Percentiles rank a stretch among this genome's conserved stretches.
Conservation (phyloP, 1,140 invertebrate genomes). For the Calephelis nemesis region DNA sequence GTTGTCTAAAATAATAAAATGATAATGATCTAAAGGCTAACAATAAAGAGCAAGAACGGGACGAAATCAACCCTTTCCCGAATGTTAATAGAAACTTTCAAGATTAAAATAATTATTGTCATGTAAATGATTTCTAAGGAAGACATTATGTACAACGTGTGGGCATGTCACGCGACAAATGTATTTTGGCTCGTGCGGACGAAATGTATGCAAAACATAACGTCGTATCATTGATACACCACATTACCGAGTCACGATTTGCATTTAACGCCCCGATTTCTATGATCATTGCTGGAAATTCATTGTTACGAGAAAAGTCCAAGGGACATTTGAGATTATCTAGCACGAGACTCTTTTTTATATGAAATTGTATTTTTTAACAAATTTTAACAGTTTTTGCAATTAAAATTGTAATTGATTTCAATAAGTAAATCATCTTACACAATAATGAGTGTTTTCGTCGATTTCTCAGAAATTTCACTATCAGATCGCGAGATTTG, state of each 20-base stretch:
- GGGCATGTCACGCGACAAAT: constrained; percentile 34
- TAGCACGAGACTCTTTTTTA: constrained; percentile 9
- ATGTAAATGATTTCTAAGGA: constrained; percentile 36
- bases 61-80: not conserved
- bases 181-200: constrained; percentile 36
- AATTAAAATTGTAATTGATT: no score
- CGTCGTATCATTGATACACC: constrained; percentile 19
- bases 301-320: constrained; percentile 19
- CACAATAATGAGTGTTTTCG: no score
- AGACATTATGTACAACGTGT: constrained; percentile 32
- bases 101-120: constrained; percentile 18
- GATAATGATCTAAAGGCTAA: no score
- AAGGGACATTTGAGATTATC: constrained; percentile 20
- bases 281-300: constrained; percentile 21
- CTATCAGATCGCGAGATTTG: no score
- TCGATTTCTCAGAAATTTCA: no score
- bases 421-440: no score
- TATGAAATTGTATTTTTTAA: no score
- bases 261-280: constrained; percentile 31
- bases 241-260: constrained; percentile 29
- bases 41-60: not conserved
- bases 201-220: constrained; percentile 42
- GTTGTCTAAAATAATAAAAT: no score
- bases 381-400: no score
- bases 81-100: not conserved